phyloP scores from a whole-genome alignment of 2,797 vertebrate species.

The Percopsis omiscomaycus region DNA sequence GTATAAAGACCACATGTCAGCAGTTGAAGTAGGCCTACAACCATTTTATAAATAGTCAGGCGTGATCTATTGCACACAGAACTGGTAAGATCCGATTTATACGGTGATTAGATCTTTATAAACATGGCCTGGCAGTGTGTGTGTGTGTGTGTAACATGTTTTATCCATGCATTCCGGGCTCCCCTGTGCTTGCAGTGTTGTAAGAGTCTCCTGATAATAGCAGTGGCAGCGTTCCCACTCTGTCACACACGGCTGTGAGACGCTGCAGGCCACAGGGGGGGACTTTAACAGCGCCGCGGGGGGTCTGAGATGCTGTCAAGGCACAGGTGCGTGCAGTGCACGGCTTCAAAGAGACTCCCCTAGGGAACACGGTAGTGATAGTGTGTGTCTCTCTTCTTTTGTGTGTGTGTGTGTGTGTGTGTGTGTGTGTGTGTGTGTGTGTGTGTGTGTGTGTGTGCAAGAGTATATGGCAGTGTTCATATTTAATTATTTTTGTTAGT shows the following conservation, averaged over 20 bases:
- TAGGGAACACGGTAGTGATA: slow-evolving; percentile 21
- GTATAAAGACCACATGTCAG: too few relatives aligned
- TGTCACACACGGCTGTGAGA: slow-evolving; percentile 46
- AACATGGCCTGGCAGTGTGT: background rate
- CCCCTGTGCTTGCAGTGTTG: background rate
- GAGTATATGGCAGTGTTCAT: background rate
- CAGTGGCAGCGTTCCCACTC: slow-evolving; percentile 27
- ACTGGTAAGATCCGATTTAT: too few relatives aligned
- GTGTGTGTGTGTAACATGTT: background rate
- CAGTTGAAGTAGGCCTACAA: too few relatives aligned
- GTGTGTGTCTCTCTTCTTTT: background rate
- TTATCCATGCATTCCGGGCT: background rate
- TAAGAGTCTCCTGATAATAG: slow-evolving; percentile 37
- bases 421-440: slow-evolving; percentile 3
- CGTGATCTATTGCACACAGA: too few relatives aligned
- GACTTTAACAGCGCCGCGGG: slow-evolving; percentile 62
- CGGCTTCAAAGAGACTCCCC: slow-evolving; percentile 52
- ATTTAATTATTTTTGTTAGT: slow-evolving; percentile 10
- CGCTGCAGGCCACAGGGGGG: slow-evolving; percentile 47
- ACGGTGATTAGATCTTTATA: too few relatives aligned
- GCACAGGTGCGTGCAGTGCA: slow-evolving; percentile 51
- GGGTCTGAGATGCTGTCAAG: slow-evolving; percentile 46
- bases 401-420: slow-evolving; percentile 17
- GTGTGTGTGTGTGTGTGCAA: background rate
- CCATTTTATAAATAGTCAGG: too few relatives aligned